These are phyloP conservation scores for Eupithecia centaureata DNA, from an alignment of 2,888 invertebrate genomes.

Conservation along the genomic window DNA sequence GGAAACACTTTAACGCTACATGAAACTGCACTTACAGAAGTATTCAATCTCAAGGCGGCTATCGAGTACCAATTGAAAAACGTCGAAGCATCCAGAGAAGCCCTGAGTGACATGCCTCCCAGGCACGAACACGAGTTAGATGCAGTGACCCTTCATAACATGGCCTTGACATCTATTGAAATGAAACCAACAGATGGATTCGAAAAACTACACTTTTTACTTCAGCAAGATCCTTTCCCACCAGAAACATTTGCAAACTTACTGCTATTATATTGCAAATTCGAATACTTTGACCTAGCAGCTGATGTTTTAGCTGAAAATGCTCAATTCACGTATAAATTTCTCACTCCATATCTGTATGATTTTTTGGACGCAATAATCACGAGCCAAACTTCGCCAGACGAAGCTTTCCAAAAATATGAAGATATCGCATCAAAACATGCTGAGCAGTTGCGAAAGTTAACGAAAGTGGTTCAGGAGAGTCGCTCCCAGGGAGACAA, in stretches of 20 bases:
- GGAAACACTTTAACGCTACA: slow-evolving; percentile 97
- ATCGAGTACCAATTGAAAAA: slow-evolving; percentile 94
- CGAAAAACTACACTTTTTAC: slow-evolving; percentile 91
- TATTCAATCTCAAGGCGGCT: slow-evolving; percentile 98
- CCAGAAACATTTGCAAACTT: slow-evolving; percentile 99
- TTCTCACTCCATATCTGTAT: slow-evolving; percentile 95
- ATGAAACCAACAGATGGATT: slow-evolving; percentile 95
- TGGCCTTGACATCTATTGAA: slow-evolving; percentile 95
- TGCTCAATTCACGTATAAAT: slow-evolving; percentile 97
- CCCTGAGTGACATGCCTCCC: slow-evolving; percentile 95
- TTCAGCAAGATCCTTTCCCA: slow-evolving; percentile 98
- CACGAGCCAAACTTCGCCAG: slow-evolving; percentile 97
- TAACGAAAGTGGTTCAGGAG: slow-evolving; percentile 97
- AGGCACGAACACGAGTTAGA: slow-evolving; percentile 98
- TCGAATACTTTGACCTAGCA: slow-evolving; percentile 98
- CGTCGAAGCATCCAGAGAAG: slow-evolving; percentile 93
- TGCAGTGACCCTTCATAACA: slow-evolving; percentile 98
- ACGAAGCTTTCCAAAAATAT: slow-evolving; percentile 97
- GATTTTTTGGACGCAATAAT: slow-evolving; percentile 98
- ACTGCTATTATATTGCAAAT: slow-evolving; percentile 96
- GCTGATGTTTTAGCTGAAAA: slow-evolving; percentile 99
- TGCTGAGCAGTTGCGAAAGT: slow-evolving; percentile 94
- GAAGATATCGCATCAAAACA: slow-evolving; percentile 96
- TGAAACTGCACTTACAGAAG: slow-evolving; percentile 98
- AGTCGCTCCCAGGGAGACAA: slow-evolving; percentile 95